These are phyloP conservation scores for Microtus pennsylvanicus DNA, from an alignment of 2,113 vertebrate species.

Conservation along the genomic window DNA sequence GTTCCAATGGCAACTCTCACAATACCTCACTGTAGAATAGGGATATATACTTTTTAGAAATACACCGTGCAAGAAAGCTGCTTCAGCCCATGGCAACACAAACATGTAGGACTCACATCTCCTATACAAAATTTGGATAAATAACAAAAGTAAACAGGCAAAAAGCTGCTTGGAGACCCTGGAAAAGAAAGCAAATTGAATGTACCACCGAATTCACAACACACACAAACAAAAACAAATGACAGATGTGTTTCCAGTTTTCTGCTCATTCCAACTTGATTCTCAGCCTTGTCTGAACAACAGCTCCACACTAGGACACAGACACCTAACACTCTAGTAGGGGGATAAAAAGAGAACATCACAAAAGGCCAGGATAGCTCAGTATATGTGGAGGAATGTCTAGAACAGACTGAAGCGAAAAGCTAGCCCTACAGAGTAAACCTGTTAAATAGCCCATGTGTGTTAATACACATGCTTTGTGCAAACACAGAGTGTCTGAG, in stretches of 20 bases:
- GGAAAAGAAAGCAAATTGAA: background rate
- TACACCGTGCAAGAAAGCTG: fast-evolving
- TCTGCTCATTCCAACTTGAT: background rate
- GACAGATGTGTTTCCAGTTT: background rate
- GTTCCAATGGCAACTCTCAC: background rate
- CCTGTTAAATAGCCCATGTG: fast-evolving
- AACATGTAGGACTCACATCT: background rate
- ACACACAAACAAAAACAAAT: background rate
- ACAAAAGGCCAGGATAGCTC: background rate
- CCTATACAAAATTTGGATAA: background rate
- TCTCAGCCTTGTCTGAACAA: background rate
- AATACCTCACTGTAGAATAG: background rate
- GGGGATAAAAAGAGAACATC: background rate
- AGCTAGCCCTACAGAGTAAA: background rate
- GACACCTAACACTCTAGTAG: background rate
- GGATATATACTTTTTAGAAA: background rate
- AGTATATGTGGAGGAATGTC: background rate
- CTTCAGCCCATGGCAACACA: background rate
- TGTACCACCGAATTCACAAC: fast-evolving
- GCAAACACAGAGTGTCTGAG: background rate
- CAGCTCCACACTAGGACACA: background rate
- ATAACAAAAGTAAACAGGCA: background rate
- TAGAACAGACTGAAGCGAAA: background rate
- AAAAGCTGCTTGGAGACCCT: background rate
- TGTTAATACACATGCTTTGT: background rate